These are phyloP conservation scores for Distichodus sexfasciatus DNA, from an alignment of 2,797 vertebrate genomes.

Conservation along the genomic window DNA sequence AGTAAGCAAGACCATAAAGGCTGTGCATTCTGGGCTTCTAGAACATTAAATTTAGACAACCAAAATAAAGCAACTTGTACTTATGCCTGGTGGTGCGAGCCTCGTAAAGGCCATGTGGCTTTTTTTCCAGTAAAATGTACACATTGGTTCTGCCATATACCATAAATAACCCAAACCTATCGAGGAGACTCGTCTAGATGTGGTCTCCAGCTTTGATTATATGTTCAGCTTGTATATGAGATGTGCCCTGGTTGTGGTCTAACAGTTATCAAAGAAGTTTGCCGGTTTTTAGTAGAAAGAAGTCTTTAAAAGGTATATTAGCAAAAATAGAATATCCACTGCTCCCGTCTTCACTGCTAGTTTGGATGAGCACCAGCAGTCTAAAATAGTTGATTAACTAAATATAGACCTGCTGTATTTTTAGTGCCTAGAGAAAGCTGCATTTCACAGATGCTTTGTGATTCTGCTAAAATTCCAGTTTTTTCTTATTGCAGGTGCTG, in stretches of 20 bases:
- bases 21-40: neutral
- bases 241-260: neutral
- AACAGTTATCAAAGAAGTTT: neutral
- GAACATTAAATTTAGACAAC: neutral
- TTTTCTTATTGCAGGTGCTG: constrained; percentile 54
- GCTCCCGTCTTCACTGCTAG: too few species aligned
- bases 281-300: neutral
- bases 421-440: neutral
- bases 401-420: neutral
- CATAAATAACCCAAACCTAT: neutral
- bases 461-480: constrained; percentile 25
- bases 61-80: neutral
- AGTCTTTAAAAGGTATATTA: too few species aligned
- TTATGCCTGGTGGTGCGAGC: neutral
- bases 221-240: neutral
- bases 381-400: neutral
- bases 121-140: neutral
- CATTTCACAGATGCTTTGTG: constrained; percentile 24
- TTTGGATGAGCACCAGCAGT: too few species aligned
- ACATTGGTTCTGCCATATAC: neutral
- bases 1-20: neutral
- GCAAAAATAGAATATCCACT: too few species aligned
- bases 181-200: neutral
- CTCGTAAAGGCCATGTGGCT: neutral
- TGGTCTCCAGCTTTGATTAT: neutral